Evolutionary conservation across 2,797 vertebrate genomes (phyloP).

Genomic region (Adrianichthys oophorus): DNA sequence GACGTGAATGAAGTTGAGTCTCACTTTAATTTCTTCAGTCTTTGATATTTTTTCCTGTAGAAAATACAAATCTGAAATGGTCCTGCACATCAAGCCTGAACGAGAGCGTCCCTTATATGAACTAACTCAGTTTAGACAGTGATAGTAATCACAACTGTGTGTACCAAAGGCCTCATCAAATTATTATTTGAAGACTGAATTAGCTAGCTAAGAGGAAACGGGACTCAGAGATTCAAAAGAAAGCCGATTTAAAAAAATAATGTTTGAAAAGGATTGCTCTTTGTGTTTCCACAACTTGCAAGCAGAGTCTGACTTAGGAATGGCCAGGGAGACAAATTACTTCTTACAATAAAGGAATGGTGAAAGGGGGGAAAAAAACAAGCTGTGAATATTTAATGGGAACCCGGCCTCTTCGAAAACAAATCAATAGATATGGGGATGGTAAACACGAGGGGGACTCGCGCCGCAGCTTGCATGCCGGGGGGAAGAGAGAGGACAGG

Average conservation of each 20-base stretch:
- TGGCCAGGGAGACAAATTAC: slow-evolving; percentile 70
- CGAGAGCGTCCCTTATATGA: slow-evolving; percentile 53
- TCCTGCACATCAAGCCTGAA: slow-evolving; percentile 53
- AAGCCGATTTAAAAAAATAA: slow-evolving; percentile 77
- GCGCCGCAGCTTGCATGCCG: slow-evolving; percentile 51
- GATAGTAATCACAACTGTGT: slow-evolving; percentile 58
- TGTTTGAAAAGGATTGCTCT: slow-evolving; percentile 68
- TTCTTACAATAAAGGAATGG: slow-evolving; percentile 73
- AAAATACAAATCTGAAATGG: slow-evolving; percentile 46
- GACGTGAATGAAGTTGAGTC: slow-evolving; percentile 57
- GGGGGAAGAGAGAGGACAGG: slow-evolving; percentile 59
- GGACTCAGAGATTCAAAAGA: slow-evolving; percentile 72
- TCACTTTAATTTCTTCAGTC: slow-evolving; percentile 46
- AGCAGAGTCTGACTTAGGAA: slow-evolving; percentile 61
- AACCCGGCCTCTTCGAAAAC: slow-evolving; percentile 71
- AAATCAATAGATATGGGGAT: slow-evolving; percentile 80
- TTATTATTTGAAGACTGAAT: slow-evolving; percentile 73
- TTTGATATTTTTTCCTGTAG: slow-evolving; percentile 56
- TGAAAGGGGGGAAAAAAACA: slow-evolving; percentile 69
- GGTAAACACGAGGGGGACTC: slow-evolving; percentile 63
- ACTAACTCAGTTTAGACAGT: slow-evolving; percentile 42
- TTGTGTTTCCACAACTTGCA: slow-evolving; percentile 68
- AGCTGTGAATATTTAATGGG: slow-evolving; percentile 79
- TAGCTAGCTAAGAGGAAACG: slow-evolving; percentile 67
- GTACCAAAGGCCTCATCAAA: slow-evolving; percentile 45